These are phyloP conservation scores for Picathartes gymnocephalus DNA, from an alignment of 2,113 vertebrate genomes.

Conservation along the genomic window DNA sequence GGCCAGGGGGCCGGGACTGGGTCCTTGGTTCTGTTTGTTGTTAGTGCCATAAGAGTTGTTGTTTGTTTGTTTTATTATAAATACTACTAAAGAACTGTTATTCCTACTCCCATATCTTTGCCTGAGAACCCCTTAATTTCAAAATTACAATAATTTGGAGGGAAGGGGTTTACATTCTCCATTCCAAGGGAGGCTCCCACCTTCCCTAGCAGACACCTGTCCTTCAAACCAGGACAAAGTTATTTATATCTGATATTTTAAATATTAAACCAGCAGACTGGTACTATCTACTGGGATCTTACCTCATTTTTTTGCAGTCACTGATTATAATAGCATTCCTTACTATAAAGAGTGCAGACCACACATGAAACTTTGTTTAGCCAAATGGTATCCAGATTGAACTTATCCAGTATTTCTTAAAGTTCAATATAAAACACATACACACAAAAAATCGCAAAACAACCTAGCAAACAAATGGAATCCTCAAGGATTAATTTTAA, in stretches of 20 bases:
- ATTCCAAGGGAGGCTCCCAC: too few relatives aligned
- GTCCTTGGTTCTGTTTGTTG: too few relatives aligned
- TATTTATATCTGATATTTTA: conserved; percentile 1
- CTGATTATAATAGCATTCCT: background rate
- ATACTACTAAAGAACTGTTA: too few relatives aligned
- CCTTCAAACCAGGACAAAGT: too few relatives aligned
- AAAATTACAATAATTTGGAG: too few relatives aligned
- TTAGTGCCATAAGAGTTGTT: too few relatives aligned
- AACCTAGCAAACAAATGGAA: background rate
- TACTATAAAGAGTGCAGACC: background rate
- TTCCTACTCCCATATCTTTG: too few relatives aligned
- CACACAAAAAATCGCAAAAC: background rate
- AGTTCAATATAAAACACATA: background rate
- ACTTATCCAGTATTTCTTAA: background rate
- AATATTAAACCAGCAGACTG: background rate
- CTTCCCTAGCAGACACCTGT: too few relatives aligned
- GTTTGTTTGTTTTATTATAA: too few relatives aligned
- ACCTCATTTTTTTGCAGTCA: background rate
- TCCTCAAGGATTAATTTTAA: background rate
- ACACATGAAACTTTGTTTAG: background rate
- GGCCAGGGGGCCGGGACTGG: too few relatives aligned
- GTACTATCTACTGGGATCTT: background rate
- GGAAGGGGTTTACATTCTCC: too few relatives aligned
- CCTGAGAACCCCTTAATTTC: too few relatives aligned
- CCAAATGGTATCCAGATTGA: background rate